Evolutionary conservation across 2,113 vertebrate genomes (phyloP), one percentile per base, ranked within the genome.

Genomic region (Hippocampus barbouri): DNA sequence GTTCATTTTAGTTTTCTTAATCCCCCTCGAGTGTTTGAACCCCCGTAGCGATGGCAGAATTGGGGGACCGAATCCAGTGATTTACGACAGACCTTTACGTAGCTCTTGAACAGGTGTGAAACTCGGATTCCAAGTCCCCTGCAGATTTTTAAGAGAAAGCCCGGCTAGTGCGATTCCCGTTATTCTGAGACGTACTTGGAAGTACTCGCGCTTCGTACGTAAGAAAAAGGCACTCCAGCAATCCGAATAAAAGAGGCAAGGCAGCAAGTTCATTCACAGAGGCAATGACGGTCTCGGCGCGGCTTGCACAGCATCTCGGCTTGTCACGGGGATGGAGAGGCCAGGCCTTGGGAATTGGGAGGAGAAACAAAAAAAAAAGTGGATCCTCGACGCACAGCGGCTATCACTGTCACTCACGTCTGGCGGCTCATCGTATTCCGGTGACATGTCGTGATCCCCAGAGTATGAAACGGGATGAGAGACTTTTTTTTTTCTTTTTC

Each of bases 321-420:
- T 84, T 89, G 89, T 91, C 86, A 86, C 79, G 66, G 38, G 71
- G 83, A 85, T 67, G 64, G 75, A 79, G 76, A 79, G 64, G 76
- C 67, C 79, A 62, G 72, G 80, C 79, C 59, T 8, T 70, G 89
- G 86, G 89, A 85, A 88, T 87, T 81, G 71, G 74, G 77, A 80
- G 41, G 76, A 78, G 75, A 76, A 62, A 70, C n/a, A 73, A 80
- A 72, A 68, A 73, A 76, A 84, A 73, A 79, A 1, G 60, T 20
- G 83, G 76, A 80, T 88, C 61, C 72, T 51, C 14, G 70, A 69
- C 85, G 83, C 86, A 81, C 61, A 45, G 76, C 77, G 80, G 79
- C 81, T 72, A 83, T 90, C 87, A 87, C 82, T 89, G 89, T 87
- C 89, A 90, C 73, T 90, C 89, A 79, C 40, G 72, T 81, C 83